These are phyloP conservation scores for Villa cingulata DNA, from an alignment of 2,888 invertebrate genomes.

Conservation along the genomic window DNA sequence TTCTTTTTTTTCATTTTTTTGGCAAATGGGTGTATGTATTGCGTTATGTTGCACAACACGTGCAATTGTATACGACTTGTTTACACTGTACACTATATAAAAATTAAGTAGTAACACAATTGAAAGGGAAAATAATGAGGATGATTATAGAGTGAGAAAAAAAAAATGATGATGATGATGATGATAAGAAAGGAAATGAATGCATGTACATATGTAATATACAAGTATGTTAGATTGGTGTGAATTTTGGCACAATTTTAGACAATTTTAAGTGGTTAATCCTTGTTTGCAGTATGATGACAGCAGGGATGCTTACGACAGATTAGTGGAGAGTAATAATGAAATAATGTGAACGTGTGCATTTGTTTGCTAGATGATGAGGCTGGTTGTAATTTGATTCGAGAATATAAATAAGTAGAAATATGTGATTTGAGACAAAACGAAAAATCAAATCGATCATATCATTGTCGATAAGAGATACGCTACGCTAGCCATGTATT, in stretches of 20 bases:
- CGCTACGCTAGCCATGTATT: too few species aligned
- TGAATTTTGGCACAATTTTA: constrained; percentile 11
- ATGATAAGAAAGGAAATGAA: too few species aligned
- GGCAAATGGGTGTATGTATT: neutral
- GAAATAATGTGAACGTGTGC: neutral
- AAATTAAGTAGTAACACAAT: neutral
- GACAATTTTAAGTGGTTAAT: constrained; percentile 4
- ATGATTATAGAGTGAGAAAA: neutral
- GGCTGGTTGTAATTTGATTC: too few species aligned
- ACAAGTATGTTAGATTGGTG: constrained; percentile 6
- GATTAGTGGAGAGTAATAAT: constrained; percentile 3
- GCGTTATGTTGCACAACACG: constrained; percentile 5
- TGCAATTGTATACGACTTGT: constrained; percentile 12
- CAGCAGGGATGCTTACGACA: neutral
- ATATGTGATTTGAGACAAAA: too few species aligned
- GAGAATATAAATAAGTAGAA: too few species aligned
- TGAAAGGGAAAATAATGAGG: neutral
- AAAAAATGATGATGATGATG: too few species aligned
- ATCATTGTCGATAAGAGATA: too few species aligned
- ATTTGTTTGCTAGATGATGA: too few species aligned
- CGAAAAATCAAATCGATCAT: too few species aligned
- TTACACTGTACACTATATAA: constrained; percentile 6
- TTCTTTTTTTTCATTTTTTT: too few species aligned
- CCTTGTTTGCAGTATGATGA: constrained; percentile 7
- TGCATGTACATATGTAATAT: too few species aligned